Evolutionary conservation across 2,888 invertebrate genomes (phyloP).

Genomic region (Apamea epomidion): DNA sequence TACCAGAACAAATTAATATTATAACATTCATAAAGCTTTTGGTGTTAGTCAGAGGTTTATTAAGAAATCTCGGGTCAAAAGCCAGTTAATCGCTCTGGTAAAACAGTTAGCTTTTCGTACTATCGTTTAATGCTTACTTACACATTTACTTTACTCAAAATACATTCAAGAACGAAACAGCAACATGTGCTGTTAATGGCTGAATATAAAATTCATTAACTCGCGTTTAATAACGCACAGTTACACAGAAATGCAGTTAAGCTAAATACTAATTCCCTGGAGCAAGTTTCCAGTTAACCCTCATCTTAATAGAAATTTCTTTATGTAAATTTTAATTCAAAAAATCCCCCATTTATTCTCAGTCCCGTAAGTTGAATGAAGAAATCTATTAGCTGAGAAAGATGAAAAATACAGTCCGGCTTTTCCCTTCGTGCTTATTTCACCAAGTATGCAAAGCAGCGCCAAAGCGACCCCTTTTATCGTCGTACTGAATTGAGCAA

Average conservation of each 20-base stretch:
- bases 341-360: constrained; percentile 73
- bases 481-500: constrained; percentile 62
- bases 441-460: constrained; percentile 69
- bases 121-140: constrained; percentile 22
- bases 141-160: constrained; percentile 25
- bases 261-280: constrained; percentile 71
- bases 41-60: constrained; percentile 22
- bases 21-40: constrained; percentile 30
- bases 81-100: constrained; percentile 9
- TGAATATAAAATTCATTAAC: constrained; percentile 59
- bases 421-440: constrained; percentile 67
- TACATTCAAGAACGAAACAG: constrained; percentile 36
- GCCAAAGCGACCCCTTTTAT: constrained; percentile 62
- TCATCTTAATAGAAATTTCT: constrained; percentile 80
- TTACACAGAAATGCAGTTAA: constrained; percentile 66
- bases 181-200: constrained; percentile 60
- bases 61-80: constrained; percentile 30
- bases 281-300: constrained; percentile 76
- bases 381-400: constrained; percentile 80
- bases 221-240: constrained; percentile 52
- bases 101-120: constrained; percentile 40
- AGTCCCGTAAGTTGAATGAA: constrained; percentile 72
- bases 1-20: constrained; percentile 21
- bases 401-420: constrained; percentile 70
- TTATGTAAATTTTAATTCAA: constrained; percentile 82